A percentile compares a stretch with the other conserved stretches of the same genome.
Conservation (phyloP, 1,140 invertebrate species). For the Acromyrmex charruanus region DNA sequence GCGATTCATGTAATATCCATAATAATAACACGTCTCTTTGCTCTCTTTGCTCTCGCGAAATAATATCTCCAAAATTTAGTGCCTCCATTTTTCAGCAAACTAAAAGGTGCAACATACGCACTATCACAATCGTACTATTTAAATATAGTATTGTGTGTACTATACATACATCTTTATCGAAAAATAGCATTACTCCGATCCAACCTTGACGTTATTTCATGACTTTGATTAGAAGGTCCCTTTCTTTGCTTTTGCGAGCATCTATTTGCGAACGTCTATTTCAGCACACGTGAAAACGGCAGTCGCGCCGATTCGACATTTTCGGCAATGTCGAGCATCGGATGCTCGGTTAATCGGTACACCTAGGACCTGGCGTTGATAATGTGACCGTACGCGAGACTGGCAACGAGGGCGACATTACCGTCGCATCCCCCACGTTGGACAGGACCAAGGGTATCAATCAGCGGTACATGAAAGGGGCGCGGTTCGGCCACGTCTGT, state of each 20-base stretch:
- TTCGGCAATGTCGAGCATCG: slow-evolving; percentile 59
- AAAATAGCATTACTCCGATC: too few relatives aligned
- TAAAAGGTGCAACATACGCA: too few relatives aligned
- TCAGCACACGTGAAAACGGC: slow-evolving; percentile 2
- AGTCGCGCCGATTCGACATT: slow-evolving; percentile 52
- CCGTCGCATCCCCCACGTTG: slow-evolving; percentile 72
- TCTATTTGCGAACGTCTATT: not conserved
- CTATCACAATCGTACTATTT: too few relatives aligned
- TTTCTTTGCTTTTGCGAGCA: too few relatives aligned
- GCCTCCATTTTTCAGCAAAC: too few relatives aligned
- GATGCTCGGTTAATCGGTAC: slow-evolving; percentile 62
- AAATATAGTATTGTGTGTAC: too few relatives aligned
- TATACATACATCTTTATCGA: too few relatives aligned
- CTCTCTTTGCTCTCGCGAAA: not conserved
- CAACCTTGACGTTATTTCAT: too few relatives aligned
- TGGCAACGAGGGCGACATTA: slow-evolving; percentile 71
- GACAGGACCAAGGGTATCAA: slow-evolving; percentile 79
- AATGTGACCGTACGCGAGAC: slow-evolving; percentile 69
- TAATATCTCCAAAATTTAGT: too few relatives aligned
- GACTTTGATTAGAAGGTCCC: too few relatives aligned
- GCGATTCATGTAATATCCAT: not conserved
- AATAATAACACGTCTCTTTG: not conserved
- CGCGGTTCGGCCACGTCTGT: slow-evolving; percentile 78
- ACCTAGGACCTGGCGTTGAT: slow-evolving; percentile 73
- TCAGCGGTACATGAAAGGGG: slow-evolving; percentile 81